phyloP scores from a whole-genome alignment of 2,888 invertebrate species.

The Anorthoa munda region DNA sequence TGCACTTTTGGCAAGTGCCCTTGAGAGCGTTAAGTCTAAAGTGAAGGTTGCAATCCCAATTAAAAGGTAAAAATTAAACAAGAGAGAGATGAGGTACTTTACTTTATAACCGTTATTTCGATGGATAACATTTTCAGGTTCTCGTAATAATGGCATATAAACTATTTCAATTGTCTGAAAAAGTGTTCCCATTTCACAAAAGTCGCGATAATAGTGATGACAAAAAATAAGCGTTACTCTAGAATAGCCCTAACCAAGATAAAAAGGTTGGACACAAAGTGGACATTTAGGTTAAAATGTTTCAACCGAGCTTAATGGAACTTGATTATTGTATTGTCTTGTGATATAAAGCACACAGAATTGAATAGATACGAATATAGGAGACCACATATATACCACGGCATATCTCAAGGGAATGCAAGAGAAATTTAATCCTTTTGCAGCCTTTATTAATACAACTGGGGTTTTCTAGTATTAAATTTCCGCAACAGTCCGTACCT shows the following conservation, averaged over 20 bases:
- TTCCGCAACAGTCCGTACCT: not conserved
- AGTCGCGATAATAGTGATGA: not conserved
- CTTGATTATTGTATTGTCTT: conserved; percentile 44
- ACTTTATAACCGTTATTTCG: not conserved
- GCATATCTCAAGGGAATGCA: conserved; percentile 4
- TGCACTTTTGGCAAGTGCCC: not conserved
- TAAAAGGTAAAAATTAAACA: conserved; percentile 1
- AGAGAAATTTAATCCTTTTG: conserved; percentile 26
- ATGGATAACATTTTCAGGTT: not conserved
- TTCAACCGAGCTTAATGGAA: conserved; percentile 38
- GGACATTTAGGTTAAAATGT: conserved; percentile 52
- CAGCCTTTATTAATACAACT: conserved; percentile 4
- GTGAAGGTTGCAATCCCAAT: conserved; percentile 5
- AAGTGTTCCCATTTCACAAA: not conserved
- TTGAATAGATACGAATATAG: conserved; percentile 5
- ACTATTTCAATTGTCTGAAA: not conserved
- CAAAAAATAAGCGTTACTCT: conserved; percentile 28
- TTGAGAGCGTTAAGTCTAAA: conserved; percentile 13
- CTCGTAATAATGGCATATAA: not conserved
- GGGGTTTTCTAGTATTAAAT: conserved; percentile 14
- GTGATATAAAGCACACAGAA: conserved; percentile 24
- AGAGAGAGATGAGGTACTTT: not conserved
- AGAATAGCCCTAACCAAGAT: conserved; percentile 31
- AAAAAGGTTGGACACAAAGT: conserved; percentile 46
- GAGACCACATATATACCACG: not conserved